Evolutionary conservation across 2,113 vertebrate genomes (phyloP).

Genomic region (Brachypteracias leptosomus): DNA sequence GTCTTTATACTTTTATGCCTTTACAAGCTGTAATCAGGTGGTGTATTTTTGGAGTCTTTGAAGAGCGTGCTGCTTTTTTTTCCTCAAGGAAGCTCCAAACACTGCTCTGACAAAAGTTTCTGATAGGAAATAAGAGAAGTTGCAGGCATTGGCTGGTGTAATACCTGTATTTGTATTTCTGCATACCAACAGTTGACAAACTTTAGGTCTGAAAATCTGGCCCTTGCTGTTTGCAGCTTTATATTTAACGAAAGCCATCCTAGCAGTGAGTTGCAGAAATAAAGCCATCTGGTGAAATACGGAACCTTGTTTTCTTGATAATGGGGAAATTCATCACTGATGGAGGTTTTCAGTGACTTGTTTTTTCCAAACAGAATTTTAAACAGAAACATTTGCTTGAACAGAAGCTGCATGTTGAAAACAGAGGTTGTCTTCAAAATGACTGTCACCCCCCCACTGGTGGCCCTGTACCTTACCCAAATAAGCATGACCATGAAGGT

Average conservation of each 20-base stretch:
- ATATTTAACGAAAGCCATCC: not conserved
- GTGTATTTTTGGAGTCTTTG: not conserved
- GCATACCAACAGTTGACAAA: slow-evolving; percentile 20
- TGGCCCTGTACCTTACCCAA: not conserved
- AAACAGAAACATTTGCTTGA: not conserved
- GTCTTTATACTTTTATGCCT: not conserved
- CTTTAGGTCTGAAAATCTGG: not conserved
- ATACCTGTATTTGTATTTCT: slow-evolving; percentile 36
- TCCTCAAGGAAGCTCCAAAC: not conserved
- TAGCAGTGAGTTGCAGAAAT: not conserved
- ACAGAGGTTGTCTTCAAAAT: not conserved
- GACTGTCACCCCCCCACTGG: rapidly evolving
- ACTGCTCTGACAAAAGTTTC: not conserved
- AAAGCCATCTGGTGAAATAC: not conserved
- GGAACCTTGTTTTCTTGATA: not conserved
- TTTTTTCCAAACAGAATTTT: not conserved
- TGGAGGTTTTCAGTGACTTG: not conserved
- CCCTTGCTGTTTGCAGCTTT: not conserved
- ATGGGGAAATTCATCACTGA: not conserved
- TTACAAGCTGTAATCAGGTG: not conserved
- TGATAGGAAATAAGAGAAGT: not conserved
- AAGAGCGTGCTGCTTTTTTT: not conserved
- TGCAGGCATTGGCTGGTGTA: not conserved
- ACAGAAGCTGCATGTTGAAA: not conserved
- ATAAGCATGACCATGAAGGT: not conserved